Base-by-base conservation (phyloP, 2,888 invertebrate genomes). In the Aphelenchoides bicaudatus region DNA sequence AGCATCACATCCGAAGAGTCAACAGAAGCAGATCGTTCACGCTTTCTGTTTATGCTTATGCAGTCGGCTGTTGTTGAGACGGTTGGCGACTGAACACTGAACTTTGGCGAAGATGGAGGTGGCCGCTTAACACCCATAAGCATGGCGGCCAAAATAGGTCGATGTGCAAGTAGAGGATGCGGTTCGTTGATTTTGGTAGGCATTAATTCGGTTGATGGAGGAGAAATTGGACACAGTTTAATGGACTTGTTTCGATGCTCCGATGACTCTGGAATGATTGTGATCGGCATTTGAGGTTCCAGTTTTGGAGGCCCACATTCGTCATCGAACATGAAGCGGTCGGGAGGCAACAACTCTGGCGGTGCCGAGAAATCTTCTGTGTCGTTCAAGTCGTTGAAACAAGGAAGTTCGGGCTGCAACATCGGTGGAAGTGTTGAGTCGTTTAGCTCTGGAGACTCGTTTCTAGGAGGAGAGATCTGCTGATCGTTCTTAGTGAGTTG, bases 1-100 rank as follows among this genome's bases (percentile, higher is more conserved):
- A 43, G 43, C 43, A 43, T 43, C 23, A 21, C 10, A 19, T 43
- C 43, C 10, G 43, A 43, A 19, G 43, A 43, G n/a, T 43, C 43
- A 43, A 43, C 43, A 25, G 43, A 43, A 8, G 43, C 10, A 6
- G 43, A 43, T 10, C 43, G 43, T 25, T 43, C 43, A n/a, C 43
- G 43, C 23, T 43, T 43, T 10, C 16, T 10, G n/a, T n/a, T n/a
- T n/a, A n/a, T n/a, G n/a, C n/a, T n/a, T n/a, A n/a, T n/a, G n/a
- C n/a, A n/a, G n/a, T n/a, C n/a, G n/a, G n/a, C n/a, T n/a, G n/a
- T n/a, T n/a, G n/a, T n/a, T n/a, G n/a, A n/a, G n/a, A n/a, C n/a
- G n/a, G n/a, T n/a, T n/a, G 43, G 43, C 43, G 43, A 6, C 10
- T 19, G 8, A 43, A 25, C 43, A 8, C 21, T 21, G 23, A 43